Evolutionary conservation across 2,888 invertebrate genomes (phyloP).

Genomic region (Junonia oenone): DNA sequence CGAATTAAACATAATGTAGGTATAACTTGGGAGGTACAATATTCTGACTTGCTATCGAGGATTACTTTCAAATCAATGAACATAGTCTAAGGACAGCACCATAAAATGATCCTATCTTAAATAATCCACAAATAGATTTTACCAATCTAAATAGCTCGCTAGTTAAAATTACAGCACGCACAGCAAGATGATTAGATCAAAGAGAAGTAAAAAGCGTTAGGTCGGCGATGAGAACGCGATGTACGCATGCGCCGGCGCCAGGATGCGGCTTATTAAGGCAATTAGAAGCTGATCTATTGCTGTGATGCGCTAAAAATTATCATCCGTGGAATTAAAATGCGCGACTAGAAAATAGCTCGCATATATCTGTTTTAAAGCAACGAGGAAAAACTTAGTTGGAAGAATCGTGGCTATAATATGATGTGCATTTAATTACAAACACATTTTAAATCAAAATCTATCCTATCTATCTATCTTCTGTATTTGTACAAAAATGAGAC

Average conservation of each 20-base stretch:
- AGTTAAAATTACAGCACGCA: conserved; percentile 13
- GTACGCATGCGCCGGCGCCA: conserved; percentile 47
- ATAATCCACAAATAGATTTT: conserved; percentile 1
- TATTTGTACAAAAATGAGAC: too few relatives aligned
- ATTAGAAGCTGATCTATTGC: conserved; percentile 59
- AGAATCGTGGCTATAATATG: too few relatives aligned
- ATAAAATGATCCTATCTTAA: neutral
- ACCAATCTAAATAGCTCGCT: neutral
- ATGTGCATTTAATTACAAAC: too few relatives aligned
- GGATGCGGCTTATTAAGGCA: conserved; percentile 64
- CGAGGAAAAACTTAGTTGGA: neutral
- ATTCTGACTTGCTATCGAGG: too few relatives aligned
- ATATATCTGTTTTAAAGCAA: neutral
- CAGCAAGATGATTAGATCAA: conserved; percentile 3
- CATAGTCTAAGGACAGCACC: neutral
- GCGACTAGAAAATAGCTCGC: neutral
- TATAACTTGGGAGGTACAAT: neutral
- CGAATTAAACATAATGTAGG: neutral
- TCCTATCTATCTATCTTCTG: too few relatives aligned
- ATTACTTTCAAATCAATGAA: neutral
- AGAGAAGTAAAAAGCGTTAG: conserved; percentile 26
- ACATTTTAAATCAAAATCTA: too few relatives aligned
- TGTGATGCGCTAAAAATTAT: conserved; percentile 28
- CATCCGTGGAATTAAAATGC: conserved; percentile 11
- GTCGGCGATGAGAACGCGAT: conserved; percentile 22